phyloP scores from a whole-genome alignment of 1,140 invertebrate genomes.

The Drosophila cardini region DNA sequence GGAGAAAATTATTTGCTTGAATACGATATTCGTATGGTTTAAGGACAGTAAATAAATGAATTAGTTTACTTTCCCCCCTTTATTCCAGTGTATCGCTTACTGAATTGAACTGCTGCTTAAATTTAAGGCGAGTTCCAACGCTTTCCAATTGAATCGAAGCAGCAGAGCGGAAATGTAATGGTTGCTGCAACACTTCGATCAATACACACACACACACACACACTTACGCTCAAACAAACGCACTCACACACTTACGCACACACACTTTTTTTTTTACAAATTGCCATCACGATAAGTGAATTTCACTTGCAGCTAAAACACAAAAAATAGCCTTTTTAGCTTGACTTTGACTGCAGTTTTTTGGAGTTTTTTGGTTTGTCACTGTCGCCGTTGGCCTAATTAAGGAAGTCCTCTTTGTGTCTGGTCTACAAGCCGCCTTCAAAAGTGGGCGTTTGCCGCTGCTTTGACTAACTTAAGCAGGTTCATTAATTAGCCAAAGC shows the following conservation, averaged over 20 bases:
- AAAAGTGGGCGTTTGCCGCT: slow-evolving; percentile 5
- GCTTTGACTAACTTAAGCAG: slow-evolving; percentile 31
- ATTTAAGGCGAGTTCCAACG: slow-evolving; percentile 54
- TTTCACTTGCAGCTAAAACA: slow-evolving; percentile 49
- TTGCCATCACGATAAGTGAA: slow-evolving; percentile 63
- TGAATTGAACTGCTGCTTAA: slow-evolving; percentile 43
- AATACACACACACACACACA: slow-evolving; percentile 42
- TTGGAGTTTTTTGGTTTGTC: slow-evolving; percentile 2
- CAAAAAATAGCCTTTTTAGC: slow-evolving; percentile 21
- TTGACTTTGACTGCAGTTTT: slow-evolving; percentile 11
- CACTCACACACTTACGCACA: neutral
- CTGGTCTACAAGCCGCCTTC: slow-evolving; percentile 31
- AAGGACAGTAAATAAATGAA: too few species aligned
- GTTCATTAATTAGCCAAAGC: slow-evolving; percentile 71
- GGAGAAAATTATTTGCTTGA: too few species aligned
- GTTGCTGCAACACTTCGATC: slow-evolving; percentile 71
- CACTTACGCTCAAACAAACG: too few species aligned
- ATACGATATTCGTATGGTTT: too few species aligned
- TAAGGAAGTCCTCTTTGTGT: slow-evolving; percentile 45
- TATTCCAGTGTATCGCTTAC: neutral
- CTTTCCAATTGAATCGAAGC: slow-evolving; percentile 77
- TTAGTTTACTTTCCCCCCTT: too few species aligned
- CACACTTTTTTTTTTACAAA: neutral
- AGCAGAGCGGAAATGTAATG: slow-evolving; percentile 77
- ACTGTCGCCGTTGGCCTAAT: slow-evolving; percentile 54